Evolutionary conservation across 2,113 vertebrate genomes (phyloP).

Genomic region (Sinocyclocheilus maitianheensis): DNA sequence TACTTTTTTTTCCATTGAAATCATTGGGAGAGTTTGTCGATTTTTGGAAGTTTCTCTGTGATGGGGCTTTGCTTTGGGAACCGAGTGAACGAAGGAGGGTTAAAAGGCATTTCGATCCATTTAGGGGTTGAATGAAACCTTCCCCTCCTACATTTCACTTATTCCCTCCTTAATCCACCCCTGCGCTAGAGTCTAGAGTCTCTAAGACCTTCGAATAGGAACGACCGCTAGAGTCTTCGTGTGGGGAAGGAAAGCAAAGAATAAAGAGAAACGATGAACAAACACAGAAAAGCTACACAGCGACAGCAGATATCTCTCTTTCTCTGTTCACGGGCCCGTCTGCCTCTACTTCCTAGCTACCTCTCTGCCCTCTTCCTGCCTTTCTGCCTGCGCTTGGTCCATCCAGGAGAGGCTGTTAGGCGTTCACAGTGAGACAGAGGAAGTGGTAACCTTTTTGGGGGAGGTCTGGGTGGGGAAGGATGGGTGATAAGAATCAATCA

Average conservation of each 20-base stretch:
- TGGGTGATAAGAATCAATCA: conserved; percentile 46
- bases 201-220: conserved; percentile 34
- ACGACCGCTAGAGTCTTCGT: conserved; percentile 26
- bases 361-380: conserved; percentile 15
- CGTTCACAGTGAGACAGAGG: conserved; percentile 74
- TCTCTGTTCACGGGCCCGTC: conserved; percentile 56
- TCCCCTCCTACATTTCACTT: conserved; percentile 12
- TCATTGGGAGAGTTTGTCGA: conserved; percentile 71
- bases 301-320: conserved; percentile 45
- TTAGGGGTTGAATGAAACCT: conserved; percentile 43
- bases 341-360: conserved; percentile 48
- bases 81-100: conserved; percentile 57
- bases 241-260: conserved; percentile 42
- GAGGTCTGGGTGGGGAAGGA: conserved; percentile 30
- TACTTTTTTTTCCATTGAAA: conserved; percentile 68
- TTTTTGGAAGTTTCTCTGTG: conserved; percentile 72
- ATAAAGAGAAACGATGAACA: conserved; percentile 34
- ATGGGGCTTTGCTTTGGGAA: conserved; percentile 73
- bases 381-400: conserved; percentile 9
- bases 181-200: conserved; percentile 55
- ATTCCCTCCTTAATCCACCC: conserved; percentile 38
- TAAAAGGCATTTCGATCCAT: conserved; percentile 53
- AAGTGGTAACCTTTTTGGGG: conserved; percentile 3
- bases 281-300: conserved; percentile 49
- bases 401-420: conserved; percentile 56